Evolutionary conservation across 1,140 invertebrate genomes (phyloP).

Genomic region (Hetaerina americana): DNA sequence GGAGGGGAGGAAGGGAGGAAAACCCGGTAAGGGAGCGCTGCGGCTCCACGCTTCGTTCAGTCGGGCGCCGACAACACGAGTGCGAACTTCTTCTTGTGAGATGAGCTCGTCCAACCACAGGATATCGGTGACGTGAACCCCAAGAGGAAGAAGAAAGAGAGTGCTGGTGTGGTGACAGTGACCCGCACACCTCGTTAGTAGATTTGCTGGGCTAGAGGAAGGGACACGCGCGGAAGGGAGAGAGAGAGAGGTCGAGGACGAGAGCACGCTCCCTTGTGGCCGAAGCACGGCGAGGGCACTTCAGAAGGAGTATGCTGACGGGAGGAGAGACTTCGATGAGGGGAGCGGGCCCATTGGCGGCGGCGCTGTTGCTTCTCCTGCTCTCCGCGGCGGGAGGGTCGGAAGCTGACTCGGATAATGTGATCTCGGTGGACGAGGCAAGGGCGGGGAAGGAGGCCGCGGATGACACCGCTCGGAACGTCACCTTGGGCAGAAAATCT

Average conservation of each 20-base stretch:
- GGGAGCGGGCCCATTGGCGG: background rate
- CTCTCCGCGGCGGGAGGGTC: background rate
- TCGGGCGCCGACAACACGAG: background rate
- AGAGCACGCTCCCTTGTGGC: no score
- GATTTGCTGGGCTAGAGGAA: no score
- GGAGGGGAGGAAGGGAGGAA: background rate
- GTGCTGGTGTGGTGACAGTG: no score
- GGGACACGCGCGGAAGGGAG: no score
- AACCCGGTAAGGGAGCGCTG: background rate
- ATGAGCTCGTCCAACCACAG: background rate
- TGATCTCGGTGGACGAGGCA: background rate
- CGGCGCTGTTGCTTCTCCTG: background rate
- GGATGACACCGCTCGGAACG: background rate
- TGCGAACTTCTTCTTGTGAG: background rate
- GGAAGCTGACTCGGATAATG: background rate
- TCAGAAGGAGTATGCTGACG: background rate
- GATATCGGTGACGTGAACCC: background rate
- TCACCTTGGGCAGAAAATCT: background rate
- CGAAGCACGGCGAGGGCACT: no score
- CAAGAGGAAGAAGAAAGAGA: no score
- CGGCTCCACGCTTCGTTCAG: background rate
- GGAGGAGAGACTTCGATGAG: background rate
- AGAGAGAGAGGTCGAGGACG: no score
- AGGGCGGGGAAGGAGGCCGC: background rate
- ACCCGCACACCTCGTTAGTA: no score